These are phyloP conservation scores for Glandiceps talaboti DNA, from an alignment of 53 echinoderm and acorn worm genomes.

Conservation along the genomic window DNA sequence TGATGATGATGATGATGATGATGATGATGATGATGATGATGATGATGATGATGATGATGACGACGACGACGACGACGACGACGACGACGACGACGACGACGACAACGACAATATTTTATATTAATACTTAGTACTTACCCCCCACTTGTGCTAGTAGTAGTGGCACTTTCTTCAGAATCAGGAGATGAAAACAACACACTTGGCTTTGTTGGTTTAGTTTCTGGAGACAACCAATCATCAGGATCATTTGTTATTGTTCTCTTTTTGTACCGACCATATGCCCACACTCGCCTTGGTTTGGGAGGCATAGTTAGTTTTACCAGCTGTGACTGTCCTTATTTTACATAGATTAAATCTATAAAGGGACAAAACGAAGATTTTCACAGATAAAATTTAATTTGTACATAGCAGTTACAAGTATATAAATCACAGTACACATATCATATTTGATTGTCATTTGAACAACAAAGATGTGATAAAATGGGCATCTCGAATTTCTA, in stretches of 20 bases:
- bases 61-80: not conserved
- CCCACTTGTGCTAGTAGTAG: too few species aligned
- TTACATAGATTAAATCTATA: too few species aligned
- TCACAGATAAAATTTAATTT: too few species aligned
- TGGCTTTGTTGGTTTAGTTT: not conserved
- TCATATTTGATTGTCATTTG: too few species aligned
- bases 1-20: not conserved
- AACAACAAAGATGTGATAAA: too few species aligned
- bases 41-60: constrained; percentile 5
- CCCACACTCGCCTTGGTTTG: constrained; percentile 13
- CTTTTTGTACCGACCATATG: constrained; percentile 58
- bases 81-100: too few species aligned
- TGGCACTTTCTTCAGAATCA: not conserved
- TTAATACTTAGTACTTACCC: not conserved
- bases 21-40: not conserved
- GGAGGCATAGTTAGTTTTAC: not conserved
- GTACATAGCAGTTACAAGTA: too few species aligned
- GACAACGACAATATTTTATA: too few species aligned
- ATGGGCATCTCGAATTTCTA: too few species aligned
- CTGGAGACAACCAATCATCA: constrained; percentile 12
- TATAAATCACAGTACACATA: too few species aligned
- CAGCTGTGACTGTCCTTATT: too few species aligned
- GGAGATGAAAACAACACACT: not conserved
- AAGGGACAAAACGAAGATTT: too few species aligned
- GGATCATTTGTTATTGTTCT: constrained; percentile 2